Evolutionary conservation across 2,113 vertebrate species (phyloP).

Genomic region (Prunella fulvescens): DNA sequence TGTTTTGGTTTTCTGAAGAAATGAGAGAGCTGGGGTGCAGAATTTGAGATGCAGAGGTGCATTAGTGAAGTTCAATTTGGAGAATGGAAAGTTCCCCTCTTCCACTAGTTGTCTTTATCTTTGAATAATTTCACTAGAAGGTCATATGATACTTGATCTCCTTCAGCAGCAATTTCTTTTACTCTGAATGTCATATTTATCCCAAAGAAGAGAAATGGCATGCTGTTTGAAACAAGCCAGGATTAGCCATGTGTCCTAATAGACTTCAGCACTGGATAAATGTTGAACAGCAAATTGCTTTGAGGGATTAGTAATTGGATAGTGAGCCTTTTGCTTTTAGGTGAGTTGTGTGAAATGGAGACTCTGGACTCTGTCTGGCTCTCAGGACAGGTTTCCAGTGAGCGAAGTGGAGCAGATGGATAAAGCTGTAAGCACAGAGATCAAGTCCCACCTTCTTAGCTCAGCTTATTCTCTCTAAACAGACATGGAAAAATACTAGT

Average conservation of each 20-base stretch:
- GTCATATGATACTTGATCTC: neutral
- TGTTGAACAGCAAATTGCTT: slow-evolving; percentile 43
- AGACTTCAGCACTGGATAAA: neutral
- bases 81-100: neutral
- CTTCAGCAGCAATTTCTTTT: neutral
- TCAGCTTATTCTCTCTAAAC: neutral
- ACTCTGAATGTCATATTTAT: neutral
- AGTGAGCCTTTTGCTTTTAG: slow-evolving; percentile 36
- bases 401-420: neutral
- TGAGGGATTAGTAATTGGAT: slow-evolving; percentile 46
- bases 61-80: neutral
- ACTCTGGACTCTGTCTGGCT: neutral
- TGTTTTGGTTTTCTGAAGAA: neutral
- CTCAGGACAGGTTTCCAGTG: neutral
- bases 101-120: neutral
- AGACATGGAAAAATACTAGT: neutral
- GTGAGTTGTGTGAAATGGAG: slow-evolving; percentile 32
- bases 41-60: neutral
- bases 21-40: neutral
- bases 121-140: neutral
- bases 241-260: neutral
- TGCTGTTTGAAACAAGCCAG: slow-evolving; percentile 3
- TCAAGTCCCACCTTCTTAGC: neutral
- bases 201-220: neutral
- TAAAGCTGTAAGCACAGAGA: neutral